Conservation (phyloP, 2,888 invertebrate genomes). For the Slavum lentiscoides region DNA sequence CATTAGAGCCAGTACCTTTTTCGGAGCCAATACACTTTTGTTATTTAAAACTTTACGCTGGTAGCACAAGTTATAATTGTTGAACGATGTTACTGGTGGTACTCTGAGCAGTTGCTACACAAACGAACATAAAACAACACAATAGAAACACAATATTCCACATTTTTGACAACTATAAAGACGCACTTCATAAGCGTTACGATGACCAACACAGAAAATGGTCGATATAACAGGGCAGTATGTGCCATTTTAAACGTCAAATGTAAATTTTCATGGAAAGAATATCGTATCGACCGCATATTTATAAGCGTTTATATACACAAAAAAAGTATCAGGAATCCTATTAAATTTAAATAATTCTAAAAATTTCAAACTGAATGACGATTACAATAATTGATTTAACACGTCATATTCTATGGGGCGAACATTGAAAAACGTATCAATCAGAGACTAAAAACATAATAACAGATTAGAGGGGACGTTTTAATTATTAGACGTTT, state of each 20-base stretch:
- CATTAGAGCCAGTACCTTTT: constrained; percentile 46
- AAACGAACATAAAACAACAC: constrained; percentile 44
- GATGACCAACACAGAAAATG: not conserved
- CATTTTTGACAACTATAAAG: not conserved
- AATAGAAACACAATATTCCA: constrained; percentile 36
- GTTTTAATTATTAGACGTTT: not conserved
- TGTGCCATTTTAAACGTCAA: not conserved
- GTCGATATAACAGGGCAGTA: no score
- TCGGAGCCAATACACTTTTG: constrained; percentile 30
- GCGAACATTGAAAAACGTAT: not conserved
- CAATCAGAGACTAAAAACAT: not conserved
- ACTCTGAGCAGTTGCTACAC: constrained; percentile 50
- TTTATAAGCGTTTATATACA: no score
- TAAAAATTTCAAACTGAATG: not conserved
- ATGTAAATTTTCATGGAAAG: not conserved
- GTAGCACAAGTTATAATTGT: constrained; percentile 46
- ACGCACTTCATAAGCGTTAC: not conserved
- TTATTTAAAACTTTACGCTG: constrained; percentile 34
- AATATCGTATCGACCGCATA: no score
- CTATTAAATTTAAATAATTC: no score
- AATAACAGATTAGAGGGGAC: not conserved
- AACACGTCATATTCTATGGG: not conserved
- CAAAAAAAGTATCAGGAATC: no score
- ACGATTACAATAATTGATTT: not conserved
- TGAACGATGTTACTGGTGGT: constrained; percentile 37